A percentile compares a stretch with the other conserved stretches of the same genome.
phyloP scores from a whole-genome alignment of 2,113 vertebrate species.

The Procavia capensis region DNA sequence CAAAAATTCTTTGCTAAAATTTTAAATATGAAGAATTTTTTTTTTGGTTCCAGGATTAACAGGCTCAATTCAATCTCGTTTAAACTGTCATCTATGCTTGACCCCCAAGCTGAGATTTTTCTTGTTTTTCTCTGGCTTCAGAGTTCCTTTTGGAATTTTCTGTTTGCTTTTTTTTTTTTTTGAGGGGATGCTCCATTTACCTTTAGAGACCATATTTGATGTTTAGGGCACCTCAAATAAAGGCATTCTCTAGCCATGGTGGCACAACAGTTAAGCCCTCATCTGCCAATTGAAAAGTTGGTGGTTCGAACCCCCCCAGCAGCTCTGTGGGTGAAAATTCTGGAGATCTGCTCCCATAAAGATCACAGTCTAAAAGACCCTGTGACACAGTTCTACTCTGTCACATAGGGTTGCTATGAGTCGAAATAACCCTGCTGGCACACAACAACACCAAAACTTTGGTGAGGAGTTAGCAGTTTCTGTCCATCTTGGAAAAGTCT shows the following conservation, averaged over 20 bases:
- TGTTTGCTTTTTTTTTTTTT: not conserved
- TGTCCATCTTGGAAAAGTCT: too few relatives aligned
- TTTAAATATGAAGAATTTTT: not conserved
- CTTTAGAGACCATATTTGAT: not conserved
- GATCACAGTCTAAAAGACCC: too few relatives aligned
- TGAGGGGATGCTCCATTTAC: not conserved
- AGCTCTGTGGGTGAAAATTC: too few relatives aligned
- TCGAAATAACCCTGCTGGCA: too few relatives aligned
- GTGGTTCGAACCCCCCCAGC: too few relatives aligned
- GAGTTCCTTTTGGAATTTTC: not conserved
- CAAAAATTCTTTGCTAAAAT: not conserved
- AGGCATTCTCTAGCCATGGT: not conserved
- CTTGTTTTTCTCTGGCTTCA: not conserved
- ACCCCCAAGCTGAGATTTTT: not conserved
- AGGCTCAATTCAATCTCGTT: not conserved
- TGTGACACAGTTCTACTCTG: too few relatives aligned
- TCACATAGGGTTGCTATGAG: too few relatives aligned
- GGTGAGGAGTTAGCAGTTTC: too few relatives aligned
- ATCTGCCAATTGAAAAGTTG: too few relatives aligned
- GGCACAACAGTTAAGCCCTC: not conserved
- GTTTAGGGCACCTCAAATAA: not conserved
- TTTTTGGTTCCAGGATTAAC: not conserved
- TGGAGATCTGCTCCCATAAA: not conserved
- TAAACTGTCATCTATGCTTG: not conserved
- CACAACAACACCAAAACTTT: too few relatives aligned